A percentile compares a stretch with the other conserved stretches of the same genome.
These are phyloP conservation scores for Epicampocera succincta DNA, from an alignment of 2,888 invertebrate genomes.

Conservation along the genomic window DNA sequence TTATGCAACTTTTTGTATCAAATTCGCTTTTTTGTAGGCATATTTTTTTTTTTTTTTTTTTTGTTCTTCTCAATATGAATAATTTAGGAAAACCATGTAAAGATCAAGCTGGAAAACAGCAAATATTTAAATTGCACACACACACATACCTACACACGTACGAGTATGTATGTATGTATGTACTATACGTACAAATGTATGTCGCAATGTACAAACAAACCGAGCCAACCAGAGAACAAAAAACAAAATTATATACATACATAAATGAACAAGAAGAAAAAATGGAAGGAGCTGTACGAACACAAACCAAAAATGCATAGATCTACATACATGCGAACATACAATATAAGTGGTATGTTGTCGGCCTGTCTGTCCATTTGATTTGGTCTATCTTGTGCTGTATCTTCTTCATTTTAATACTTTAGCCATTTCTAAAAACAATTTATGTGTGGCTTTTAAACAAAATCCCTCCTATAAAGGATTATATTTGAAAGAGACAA, in stretches of 20 bases:
- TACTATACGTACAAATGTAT: neutral
- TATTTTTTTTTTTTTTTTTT: conserved; percentile 1
- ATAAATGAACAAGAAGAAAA: conserved; percentile 15
- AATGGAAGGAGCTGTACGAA: too few relatives aligned
- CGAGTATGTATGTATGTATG: too few relatives aligned
- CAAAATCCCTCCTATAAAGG: conserved; percentile 59
- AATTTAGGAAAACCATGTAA: conserved; percentile 68
- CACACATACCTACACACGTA: neutral
- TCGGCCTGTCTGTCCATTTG: conserved; percentile 22
- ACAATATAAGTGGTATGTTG: neutral
- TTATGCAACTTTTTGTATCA: conserved; percentile 36
- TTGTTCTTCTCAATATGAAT: conserved; percentile 66
- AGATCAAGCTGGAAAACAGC: conserved; percentile 57
- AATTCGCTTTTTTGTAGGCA: conserved; percentile 21
- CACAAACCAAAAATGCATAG: neutral
- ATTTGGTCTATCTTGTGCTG: conserved; percentile 53
- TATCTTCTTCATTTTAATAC: conserved; percentile 66
- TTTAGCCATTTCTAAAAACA: conserved; percentile 51
- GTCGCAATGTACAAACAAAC: conserved; percentile 52
- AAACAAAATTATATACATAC: conserved; percentile 18
- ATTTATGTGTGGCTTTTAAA: conserved; percentile 65
- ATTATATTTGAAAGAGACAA: conserved; percentile 64
- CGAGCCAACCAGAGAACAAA: conserved; percentile 8
- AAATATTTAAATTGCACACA: conserved; percentile 69
- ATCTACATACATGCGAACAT: neutral